Conservation (phyloP, 1,140 invertebrate genomes). For the Trachymyrmex septentrionalis region DNA sequence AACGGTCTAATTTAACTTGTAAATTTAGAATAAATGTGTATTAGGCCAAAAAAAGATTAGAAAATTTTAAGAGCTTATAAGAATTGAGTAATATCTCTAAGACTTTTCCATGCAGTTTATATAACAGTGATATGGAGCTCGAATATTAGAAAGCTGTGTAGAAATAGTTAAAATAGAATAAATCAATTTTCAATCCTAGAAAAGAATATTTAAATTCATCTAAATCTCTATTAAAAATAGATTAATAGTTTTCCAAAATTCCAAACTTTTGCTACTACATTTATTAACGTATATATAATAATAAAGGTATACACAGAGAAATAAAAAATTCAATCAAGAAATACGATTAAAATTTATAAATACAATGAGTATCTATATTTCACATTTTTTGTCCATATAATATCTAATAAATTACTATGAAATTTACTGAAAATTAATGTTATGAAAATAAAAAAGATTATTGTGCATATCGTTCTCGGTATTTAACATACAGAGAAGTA, state of each 20-base stretch:
- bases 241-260: not conserved
- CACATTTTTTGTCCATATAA: not conserved
- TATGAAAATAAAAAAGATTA: not conserved
- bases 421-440: not conserved
- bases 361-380: not conserved
- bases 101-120: not conserved
- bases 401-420: not conserved
- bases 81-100: not conserved
- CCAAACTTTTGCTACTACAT: not conserved
- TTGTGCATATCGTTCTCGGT: not conserved
- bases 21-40: not conserved
- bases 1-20: not conserved
- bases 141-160: not conserved
- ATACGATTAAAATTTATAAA: constrained; percentile 3
- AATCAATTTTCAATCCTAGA: not conserved
- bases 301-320: too few relatives aligned
- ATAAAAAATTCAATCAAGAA: not conserved
- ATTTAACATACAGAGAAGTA: not conserved
- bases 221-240: constrained; percentile 43
- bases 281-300: not conserved
- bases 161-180: not conserved
- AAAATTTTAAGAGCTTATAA: not conserved
- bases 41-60: not conserved
- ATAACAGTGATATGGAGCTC: not conserved
- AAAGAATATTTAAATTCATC: not conserved